Conservation (phyloP, 1,140 invertebrate species). For the Zaprionus vittiger region DNA sequence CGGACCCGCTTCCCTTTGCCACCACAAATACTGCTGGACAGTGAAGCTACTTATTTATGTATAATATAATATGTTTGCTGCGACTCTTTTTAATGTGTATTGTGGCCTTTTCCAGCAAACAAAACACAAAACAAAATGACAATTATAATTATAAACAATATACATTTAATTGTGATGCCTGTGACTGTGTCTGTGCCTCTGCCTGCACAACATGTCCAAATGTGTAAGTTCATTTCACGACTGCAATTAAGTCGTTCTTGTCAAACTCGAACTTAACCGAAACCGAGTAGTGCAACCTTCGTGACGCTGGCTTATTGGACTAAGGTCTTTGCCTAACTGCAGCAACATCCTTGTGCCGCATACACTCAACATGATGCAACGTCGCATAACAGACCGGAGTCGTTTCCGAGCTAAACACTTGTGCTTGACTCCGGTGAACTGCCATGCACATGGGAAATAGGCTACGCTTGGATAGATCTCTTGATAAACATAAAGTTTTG, state of each 20-base stretch:
- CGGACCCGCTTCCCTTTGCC: background rate
- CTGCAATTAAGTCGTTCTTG: conserved; percentile 69
- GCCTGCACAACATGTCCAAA: conserved; percentile 45
- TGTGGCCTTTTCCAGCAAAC: conserved; percentile 63
- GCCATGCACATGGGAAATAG: conserved; percentile 16
- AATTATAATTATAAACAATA: conserved; percentile 80
- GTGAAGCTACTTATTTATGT: background rate
- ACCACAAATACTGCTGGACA: background rate
- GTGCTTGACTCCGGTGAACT: conserved; percentile 35
- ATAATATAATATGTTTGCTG: conserved; percentile 21
- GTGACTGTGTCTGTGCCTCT: background rate
- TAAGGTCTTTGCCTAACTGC: conserved; percentile 71
- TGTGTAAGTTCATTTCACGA: conserved; percentile 51
- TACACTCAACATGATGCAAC: conserved; percentile 19
- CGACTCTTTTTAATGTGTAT: conserved; percentile 61
- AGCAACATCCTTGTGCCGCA: conserved; percentile 59
- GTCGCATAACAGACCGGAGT: conserved; percentile 14
- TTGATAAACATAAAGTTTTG: conserved; percentile 9
- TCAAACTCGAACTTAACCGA: conserved; percentile 28
- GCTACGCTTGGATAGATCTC: conserved; percentile 26
- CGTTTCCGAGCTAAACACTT: conserved; percentile 31
- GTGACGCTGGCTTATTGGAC: conserved; percentile 56
- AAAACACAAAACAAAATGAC: conserved; percentile 40
- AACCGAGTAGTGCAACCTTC: conserved; percentile 61
- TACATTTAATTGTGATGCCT: conserved; percentile 66